Base-by-base conservation (phyloP, 2,797 vertebrate genomes). In the Yasuhikotakia modesta region DNA sequence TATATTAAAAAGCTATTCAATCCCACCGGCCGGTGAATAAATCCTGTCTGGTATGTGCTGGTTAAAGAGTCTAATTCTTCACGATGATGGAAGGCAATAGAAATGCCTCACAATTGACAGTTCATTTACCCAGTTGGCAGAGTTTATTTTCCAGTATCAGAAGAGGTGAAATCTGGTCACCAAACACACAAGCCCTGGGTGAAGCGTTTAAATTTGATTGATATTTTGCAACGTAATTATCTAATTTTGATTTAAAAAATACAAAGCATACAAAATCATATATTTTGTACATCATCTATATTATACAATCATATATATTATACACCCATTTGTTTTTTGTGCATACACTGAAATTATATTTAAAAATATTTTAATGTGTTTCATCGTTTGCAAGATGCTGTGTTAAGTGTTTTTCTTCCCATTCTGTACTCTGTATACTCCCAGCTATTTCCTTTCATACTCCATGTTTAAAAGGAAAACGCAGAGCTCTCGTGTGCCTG, bases 31-130 rank as follows among this genome's bases (percentile, higher is more conserved):
- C 46, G 72, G 73, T 82, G 83, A 78, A 71, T 70, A 85, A 87
- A 92, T 91, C 90, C 89, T 70, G 88, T 91, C 89, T 91, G 91
- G 90, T 90, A 91, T 92, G 88, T 85, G 73, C 76, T 76, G 45
- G 73, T 32, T 32, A 32, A 32, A 2, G 30, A 5, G 30, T 85
- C 88, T 86, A 87, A 89, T 90, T 89, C 81, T 81, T 83, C 78
- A 82, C 81, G 78, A 82, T 88, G 87, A 91, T 87, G 86, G 85
- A 84, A 79, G 79, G 79, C 70, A 82, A 83, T 85, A 68, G 45
- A 85, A 68, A 74, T 76, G 72, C 46, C 64, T 64, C 39, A 48
- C 70, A 81, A 78, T 82, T 78, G 70, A 78, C 67, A 70, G 65
- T 76, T 72, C 57, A 73, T 77, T 79, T 84, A 81, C 21, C 19